Conservation (phyloP, 1,140 invertebrate genomes). For the Teleopsis dalmanni region DNA sequence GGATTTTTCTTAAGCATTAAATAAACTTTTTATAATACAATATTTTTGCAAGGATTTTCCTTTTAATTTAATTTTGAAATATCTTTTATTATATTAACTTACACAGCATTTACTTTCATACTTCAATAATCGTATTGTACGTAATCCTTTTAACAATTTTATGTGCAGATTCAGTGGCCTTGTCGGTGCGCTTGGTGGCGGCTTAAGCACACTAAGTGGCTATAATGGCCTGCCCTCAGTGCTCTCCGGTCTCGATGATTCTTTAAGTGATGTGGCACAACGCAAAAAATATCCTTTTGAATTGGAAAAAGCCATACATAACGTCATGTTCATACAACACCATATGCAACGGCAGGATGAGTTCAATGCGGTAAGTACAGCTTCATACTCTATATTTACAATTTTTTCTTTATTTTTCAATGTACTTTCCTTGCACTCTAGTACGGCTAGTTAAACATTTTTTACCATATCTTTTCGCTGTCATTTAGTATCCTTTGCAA, state of each 20-base stretch:
- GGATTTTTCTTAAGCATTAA: background rate
- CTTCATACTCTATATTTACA: background rate
- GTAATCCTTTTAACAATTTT: constrained; percentile 1
- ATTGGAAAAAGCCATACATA: constrained; percentile 86
- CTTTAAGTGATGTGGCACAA: constrained; percentile 67
- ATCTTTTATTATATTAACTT: background rate
- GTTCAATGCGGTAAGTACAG: constrained; percentile 72
- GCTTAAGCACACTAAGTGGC: constrained; percentile 49
- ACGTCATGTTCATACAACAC: constrained; percentile 92
- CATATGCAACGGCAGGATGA: constrained; percentile 89
- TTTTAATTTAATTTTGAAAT: background rate
- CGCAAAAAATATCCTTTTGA: constrained; percentile 85
- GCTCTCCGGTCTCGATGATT: constrained; percentile 72
- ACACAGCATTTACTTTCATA: background rate
- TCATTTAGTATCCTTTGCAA: no score
- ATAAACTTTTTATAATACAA: background rate
- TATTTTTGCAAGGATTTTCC: background rate
- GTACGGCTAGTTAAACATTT: no score
- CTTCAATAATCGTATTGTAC: background rate
- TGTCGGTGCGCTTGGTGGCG: constrained; percentile 56
- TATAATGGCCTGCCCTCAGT: constrained; percentile 74
- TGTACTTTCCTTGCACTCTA: no score
- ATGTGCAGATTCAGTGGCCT: constrained; percentile 59
- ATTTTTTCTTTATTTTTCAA: no score
- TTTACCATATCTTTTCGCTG: no score